Base-by-base conservation (phyloP, 2,113 vertebrate genomes). In the Hippocampus comes region DNA sequence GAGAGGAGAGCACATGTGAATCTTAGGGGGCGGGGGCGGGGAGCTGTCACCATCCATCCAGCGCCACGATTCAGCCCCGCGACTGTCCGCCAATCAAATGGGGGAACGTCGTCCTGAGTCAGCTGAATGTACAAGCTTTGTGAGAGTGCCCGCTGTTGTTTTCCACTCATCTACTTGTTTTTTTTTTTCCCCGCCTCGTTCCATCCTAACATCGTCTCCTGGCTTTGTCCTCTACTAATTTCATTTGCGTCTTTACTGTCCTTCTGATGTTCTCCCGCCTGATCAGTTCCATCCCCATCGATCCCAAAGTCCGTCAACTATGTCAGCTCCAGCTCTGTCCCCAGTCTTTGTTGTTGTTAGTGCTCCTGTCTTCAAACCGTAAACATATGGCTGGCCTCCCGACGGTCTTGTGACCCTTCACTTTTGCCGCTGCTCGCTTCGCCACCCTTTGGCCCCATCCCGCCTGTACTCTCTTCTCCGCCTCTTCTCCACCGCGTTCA, bases 1-100 rank as follows among this genome's bases (percentile, higher is more conserved):
- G 85, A 51, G 83, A 87, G 88, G 78, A 89, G 68, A 90, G 74
- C 53, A 85, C 12, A 88, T 49, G 67, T 80, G 60, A 76, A 72
- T 51, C 76, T 63, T 67, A 66, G 15, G 9, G 41, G 42, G 43
- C 5, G 34, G 34, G 34, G 34, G 34, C 6, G 34, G 34, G 5
- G 30, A 3, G 15, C 5, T 6, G 49, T 68, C 66, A 68, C 21
- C 11, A 9, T 41, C 20, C 30, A 38, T 51, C 42, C 42, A 66
- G 43, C 25, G 43, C 25, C 63, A 25, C 6, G 0, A 66, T n/a
- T 63, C 8, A 21, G 17, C 27, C 10, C 41, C 23, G 41, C 11
- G 23, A 42, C 38, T 23, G 30, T 43, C 38, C 14, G 60, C 4
- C 23, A 41, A 42, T 64, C 21, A 42, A 57, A 57, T 10, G 10